Evolutionary conservation across 2,113 vertebrate genomes (phyloP).

Genomic region (Scatophagus argus): DNA sequence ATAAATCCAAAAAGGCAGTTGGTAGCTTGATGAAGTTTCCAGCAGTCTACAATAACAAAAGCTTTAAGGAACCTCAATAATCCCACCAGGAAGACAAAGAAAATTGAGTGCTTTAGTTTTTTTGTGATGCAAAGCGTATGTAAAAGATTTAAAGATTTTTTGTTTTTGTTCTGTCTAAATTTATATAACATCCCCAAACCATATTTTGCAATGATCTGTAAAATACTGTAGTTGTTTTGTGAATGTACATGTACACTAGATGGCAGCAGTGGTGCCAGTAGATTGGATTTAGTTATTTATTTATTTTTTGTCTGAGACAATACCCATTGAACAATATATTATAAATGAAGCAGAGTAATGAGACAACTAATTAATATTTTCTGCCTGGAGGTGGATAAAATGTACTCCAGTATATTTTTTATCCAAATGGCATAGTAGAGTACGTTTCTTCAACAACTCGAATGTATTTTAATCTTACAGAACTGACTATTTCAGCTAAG

Average conservation of each 20-base stretch:
- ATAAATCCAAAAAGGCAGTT: too few relatives aligned
- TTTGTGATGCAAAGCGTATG: neutral
- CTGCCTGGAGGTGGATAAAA: neutral
- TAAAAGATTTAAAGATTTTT: neutral
- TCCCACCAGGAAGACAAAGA: neutral
- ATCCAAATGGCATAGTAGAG: neutral
- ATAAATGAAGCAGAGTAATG: neutral
- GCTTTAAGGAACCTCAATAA: too few relatives aligned
- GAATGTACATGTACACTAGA: conserved; percentile 55
- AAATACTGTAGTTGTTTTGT: neutral
- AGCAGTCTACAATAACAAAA: too few relatives aligned
- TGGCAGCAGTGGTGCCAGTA: conserved; percentile 55
- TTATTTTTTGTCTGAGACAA: neutral
- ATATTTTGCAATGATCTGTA: neutral
- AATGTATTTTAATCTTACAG: too few relatives aligned
- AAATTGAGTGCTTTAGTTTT: neutral
- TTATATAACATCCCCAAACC: neutral
- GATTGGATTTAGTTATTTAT: neutral
- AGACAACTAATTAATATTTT: neutral
- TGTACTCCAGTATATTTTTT: neutral
- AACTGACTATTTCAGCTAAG: too few relatives aligned
- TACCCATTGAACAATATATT: neutral
- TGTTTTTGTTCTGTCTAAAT: neutral
- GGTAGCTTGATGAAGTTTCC: neutral
- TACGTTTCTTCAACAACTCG: too few relatives aligned